A percentile compares a stretch with the other conserved stretches of the same genome.
Conservation (phyloP, 2,797 vertebrate genomes). For the Ctenosaura bakeri region DNA sequence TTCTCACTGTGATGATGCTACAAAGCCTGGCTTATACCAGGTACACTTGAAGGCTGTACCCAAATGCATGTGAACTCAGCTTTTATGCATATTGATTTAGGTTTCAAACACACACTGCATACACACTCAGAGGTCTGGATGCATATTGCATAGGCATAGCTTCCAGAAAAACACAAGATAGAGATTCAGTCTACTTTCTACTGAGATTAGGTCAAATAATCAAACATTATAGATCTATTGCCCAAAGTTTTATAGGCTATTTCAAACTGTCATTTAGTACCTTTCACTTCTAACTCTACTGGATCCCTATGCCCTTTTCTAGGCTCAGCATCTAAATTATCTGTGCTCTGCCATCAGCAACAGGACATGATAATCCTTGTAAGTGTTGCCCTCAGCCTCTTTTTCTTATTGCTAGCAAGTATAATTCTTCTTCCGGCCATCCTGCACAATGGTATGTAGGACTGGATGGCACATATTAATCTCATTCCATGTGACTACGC, state of each 20-base stretch:
- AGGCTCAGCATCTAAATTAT: neutral
- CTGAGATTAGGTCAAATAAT: neutral
- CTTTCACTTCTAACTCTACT: neutral
- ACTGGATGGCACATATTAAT: neutral
- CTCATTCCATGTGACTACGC: slow-evolving; percentile 12
- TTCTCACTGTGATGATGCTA: neutral
- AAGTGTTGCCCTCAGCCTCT: neutral
- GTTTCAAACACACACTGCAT: neutral
- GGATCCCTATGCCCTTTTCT: too few relatives aligned
- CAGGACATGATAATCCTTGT: neutral
- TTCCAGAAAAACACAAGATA: neutral
- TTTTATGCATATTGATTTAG: neutral
- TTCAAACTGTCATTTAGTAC: neutral
- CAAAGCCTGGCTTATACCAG: neutral
- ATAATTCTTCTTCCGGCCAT: neutral
- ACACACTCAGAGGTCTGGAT: too few relatives aligned
- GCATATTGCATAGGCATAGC: neutral
- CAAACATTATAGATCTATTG: neutral
- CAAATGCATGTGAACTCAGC: neutral
- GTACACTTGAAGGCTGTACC: neutral
- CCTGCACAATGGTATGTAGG: neutral
- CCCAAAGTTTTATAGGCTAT: neutral
- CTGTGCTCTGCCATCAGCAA: neutral
- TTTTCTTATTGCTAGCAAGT: neutral
- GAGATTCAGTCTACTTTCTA: too few relatives aligned